A percentile compares a stretch with the other conserved stretches of the same genome.
phyloP scores from a whole-genome alignment of 2,797 vertebrate species.

The Muscicapa comitata region DNA sequence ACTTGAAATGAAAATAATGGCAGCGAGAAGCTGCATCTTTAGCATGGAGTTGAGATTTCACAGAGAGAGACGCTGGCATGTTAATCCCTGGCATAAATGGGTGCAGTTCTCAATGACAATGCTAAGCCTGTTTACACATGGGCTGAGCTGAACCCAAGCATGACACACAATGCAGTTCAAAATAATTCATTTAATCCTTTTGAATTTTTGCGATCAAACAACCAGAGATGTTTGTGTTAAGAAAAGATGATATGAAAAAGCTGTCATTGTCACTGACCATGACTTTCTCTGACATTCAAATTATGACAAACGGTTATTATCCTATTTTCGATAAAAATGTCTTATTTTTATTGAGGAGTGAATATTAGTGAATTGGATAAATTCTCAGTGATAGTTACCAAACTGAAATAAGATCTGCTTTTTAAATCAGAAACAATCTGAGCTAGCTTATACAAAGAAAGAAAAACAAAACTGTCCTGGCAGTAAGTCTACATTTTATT shows the following conservation, averaged over 20 bases:
- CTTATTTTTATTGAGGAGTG: constrained; percentile 38
- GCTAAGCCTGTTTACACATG: neutral
- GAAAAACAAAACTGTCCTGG: constrained; percentile 43
- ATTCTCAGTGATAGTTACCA: constrained; percentile 38
- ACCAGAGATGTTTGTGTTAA: neutral
- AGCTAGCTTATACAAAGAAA: neutral
- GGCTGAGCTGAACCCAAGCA: neutral
- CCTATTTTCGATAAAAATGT: constrained; percentile 48
- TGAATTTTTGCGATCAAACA: neutral
- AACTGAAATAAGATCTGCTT: constrained; percentile 48
- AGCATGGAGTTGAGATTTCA: neutral
- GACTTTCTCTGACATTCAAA: constrained; percentile 50
- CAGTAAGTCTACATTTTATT: constrained; percentile 56
- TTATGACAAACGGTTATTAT: neutral
- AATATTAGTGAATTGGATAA: constrained; percentile 61
- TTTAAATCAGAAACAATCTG: constrained; percentile 52
- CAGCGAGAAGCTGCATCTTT: neutral
- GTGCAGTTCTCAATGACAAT: neutral
- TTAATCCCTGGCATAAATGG: neutral
- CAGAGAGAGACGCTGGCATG: neutral
- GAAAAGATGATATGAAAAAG: neutral
- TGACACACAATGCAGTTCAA: neutral
- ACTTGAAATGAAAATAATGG: neutral
- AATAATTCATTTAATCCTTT: constrained; percentile 11
- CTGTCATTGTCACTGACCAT: neutral